These are phyloP conservation scores for Muricea muricata DNA, from an alignment of 92 coral and sea anemone species.

Conservation along the genomic window DNA sequence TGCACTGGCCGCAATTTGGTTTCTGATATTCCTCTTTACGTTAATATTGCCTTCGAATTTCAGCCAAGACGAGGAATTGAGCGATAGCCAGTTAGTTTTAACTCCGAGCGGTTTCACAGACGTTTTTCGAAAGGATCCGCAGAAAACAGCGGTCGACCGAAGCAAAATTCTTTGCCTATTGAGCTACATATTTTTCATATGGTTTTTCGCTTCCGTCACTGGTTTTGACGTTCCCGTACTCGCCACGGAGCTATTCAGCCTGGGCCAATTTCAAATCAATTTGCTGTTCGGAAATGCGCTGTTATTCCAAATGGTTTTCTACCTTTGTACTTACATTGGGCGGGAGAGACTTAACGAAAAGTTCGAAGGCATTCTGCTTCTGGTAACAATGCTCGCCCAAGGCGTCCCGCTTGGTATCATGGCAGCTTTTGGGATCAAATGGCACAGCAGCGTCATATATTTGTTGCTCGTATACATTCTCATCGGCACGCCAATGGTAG, in stretches of 20 bases:
- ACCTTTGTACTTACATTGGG: not conserved
- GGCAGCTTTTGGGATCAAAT: not conserved
- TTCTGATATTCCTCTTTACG: not conserved
- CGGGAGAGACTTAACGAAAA: not conserved
- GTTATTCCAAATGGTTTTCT: not conserved
- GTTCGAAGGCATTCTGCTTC: not conserved
- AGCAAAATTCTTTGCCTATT: not conserved
- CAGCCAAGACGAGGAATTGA: not conserved
- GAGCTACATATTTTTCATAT: not conserved
- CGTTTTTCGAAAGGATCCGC: not conserved
- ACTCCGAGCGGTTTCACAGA: not conserved
- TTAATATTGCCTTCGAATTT: not conserved
- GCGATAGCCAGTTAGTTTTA: not conserved
- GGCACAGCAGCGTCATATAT: not conserved
- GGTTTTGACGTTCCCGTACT: not conserved
- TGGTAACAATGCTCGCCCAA: not conserved
- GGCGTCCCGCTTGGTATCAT: not conserved
- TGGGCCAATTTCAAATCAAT: not conserved
- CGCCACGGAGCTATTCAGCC: not conserved
- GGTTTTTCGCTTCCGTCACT: not conserved
- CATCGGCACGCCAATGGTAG: not conserved
- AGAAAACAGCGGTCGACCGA: not conserved
- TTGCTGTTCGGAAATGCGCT: not conserved
- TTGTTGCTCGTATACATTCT: not conserved
- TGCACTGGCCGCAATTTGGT: not conserved